These are phyloP conservation scores for Leptinotarsa defecta DNA, from an alignment of 1,140 invertebrate genomes.

Conservation along the genomic window DNA sequence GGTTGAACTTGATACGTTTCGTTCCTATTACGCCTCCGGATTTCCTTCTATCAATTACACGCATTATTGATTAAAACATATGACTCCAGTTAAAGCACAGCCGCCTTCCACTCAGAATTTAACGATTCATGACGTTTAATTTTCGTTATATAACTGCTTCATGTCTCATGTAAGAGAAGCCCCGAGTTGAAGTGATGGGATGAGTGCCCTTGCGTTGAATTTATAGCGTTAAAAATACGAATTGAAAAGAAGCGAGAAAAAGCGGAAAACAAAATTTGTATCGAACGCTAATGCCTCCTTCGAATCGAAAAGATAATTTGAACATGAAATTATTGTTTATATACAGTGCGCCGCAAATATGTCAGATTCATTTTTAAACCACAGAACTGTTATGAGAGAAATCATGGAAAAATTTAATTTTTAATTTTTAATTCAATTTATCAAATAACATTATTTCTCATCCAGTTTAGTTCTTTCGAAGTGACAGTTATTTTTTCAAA, in stretches of 20 bases:
- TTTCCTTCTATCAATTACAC: conserved; percentile 37
- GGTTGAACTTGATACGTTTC: background rate
- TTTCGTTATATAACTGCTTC: conserved; percentile 12
- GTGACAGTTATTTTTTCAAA: too few relatives aligned
- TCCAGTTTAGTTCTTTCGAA: too few relatives aligned
- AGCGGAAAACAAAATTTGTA: background rate
- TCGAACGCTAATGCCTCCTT: background rate
- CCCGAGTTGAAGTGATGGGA: conserved; percentile 8
- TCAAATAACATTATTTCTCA: too few relatives aligned
- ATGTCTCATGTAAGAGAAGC: background rate
- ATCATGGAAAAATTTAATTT: too few relatives aligned
- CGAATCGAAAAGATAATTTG: too few relatives aligned
- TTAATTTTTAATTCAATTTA: too few relatives aligned
- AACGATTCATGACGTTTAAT: conserved; percentile 36
- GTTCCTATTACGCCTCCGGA: background rate
- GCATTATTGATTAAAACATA: conserved; percentile 38
- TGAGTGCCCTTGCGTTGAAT: conserved; percentile 15
- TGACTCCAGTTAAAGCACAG: conserved; percentile 30
- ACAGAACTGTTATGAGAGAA: too few relatives aligned
- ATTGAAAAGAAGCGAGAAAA: background rate
- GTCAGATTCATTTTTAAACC: too few relatives aligned
- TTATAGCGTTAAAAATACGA: conserved; percentile 25
- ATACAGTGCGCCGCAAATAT: too few relatives aligned
- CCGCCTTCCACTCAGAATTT: conserved; percentile 19
- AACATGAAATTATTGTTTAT: too few relatives aligned